Base-by-base conservation (phyloP, 2,797 vertebrate genomes). In the Mus spretus region DNA sequence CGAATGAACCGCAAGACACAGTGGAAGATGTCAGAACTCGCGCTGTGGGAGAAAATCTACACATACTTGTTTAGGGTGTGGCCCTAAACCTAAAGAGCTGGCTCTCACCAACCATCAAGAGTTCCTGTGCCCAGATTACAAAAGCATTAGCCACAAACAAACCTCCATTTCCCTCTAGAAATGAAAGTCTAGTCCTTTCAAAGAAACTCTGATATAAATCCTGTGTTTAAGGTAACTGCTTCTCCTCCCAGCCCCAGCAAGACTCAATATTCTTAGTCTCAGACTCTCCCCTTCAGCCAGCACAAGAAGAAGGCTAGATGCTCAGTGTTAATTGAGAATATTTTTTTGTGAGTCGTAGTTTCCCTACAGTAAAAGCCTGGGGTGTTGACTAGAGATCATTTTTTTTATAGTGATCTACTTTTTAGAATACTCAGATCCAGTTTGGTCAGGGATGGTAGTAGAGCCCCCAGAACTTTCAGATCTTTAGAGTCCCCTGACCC, bases 201-300 rank as follows among this genome's bases (percentile, higher is more conserved):
- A 61, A 37, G 15, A 57, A 44, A 40, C 59, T 37, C 24, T 87
- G 14, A 31, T 55, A 92, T 86, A 22, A 82, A 95, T 77, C 79
- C 91, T 75, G 26, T 53, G 50, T 72, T 90, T 75, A 47, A 81
- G 20, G 61, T 11, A 8, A 24, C 70, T 79, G 50, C 63, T 92
- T 84, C 50, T 93, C 26, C 77, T 95, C 44, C 80, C n/a, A 79
- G 11, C 24, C 61, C 17, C 44, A 81, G 8, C n/a, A 67, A 90
- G 55, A 75, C 44, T n/a, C 72, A 85, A 22, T 83, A 90, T 93
- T 91, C 63, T 77, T 63, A 13, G 8, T 87, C 37, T 95, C 93
- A 88, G 40, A 83, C 40, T 57, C 34, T 55, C 34, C 83, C 44
- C 80, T 72, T 40, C 75, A 24, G 15, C 26, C 53, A 50, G 20